Percentiles rank a stretch among this genome's conserved stretches.
Evolutionary conservation across 2,113 vertebrate species (phyloP).

Genomic region (Dolichotis patagonum): DNA sequence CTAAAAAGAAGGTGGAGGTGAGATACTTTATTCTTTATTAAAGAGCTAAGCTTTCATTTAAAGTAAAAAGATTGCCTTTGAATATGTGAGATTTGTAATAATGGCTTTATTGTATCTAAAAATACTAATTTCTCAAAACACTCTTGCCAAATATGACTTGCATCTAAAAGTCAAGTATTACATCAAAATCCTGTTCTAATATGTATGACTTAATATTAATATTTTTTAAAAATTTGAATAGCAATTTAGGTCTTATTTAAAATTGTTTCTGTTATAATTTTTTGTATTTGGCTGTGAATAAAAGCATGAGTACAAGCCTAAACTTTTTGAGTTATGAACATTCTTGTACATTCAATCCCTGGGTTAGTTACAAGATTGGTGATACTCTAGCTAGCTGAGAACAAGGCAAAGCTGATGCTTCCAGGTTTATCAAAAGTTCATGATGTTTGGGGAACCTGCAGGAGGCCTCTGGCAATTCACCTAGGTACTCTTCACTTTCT

Average conservation of each 20-base stretch:
- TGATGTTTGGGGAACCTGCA: conserved; percentile 69
- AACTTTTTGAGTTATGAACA: background rate
- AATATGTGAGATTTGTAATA: conserved; percentile 30
- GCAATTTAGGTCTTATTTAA: background rate
- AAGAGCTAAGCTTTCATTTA: background rate
- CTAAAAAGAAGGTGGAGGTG: background rate
- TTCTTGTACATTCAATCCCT: background rate
- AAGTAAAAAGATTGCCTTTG: background rate
- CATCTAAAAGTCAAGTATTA: background rate
- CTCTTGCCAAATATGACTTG: background rate
- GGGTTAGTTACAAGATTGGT: background rate
- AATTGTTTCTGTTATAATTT: background rate
- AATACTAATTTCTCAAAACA: background rate
- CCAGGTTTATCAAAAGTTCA: conserved; percentile 69
- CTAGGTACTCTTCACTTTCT: conserved; percentile 73
- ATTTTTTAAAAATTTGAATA: background rate
- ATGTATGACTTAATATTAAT: background rate
- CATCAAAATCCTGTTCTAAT: background rate
- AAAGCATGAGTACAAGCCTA: background rate
- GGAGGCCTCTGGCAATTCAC: conserved; percentile 77
- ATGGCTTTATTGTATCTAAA: background rate
- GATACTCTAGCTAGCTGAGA: background rate
- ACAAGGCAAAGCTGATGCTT: conserved; percentile 31
- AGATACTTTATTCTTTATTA: background rate
- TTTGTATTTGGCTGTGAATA: background rate